A percentile compares a stretch with the other conserved stretches of the same genome.
phyloP scores from a whole-genome alignment of 2,888 invertebrate genomes.

The Sisyra terminalis region DNA sequence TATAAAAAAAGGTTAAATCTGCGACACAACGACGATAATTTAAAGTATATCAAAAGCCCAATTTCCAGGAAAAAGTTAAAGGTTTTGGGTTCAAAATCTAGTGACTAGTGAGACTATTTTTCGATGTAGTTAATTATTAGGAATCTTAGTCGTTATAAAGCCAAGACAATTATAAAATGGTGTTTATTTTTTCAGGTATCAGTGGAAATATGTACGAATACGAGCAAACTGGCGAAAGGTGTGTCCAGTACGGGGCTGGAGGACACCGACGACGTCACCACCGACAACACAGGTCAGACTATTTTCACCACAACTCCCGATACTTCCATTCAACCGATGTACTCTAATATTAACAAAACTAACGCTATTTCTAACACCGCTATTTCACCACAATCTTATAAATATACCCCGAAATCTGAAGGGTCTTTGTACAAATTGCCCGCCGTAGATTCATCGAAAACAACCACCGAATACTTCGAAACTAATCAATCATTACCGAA shows the following conservation, averaged over 20 bases:
- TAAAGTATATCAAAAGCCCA: too few species aligned
- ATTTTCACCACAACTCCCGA: conserved; percentile 22
- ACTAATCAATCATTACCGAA: conserved; percentile 1
- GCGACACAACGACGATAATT: too few species aligned
- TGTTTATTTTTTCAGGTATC: conserved; percentile 16
- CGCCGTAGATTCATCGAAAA: not conserved
- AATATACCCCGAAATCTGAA: conserved; percentile 25
- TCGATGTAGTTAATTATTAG: too few species aligned
- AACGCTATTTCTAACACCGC: conserved; percentile 10
- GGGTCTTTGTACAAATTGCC: conserved; percentile 29
- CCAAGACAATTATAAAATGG: too few species aligned
- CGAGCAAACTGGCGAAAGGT: conserved; percentile 18
- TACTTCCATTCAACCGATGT: conserved; percentile 27
- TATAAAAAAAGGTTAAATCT: too few species aligned
- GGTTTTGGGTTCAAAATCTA: too few species aligned
- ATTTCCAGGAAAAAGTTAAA: too few species aligned
- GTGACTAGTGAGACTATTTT: too few species aligned
- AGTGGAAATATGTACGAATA: conserved; percentile 27
- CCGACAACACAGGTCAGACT: conserved; percentile 22
- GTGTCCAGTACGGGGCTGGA: conserved; percentile 13
- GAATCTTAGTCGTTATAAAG: too few species aligned
- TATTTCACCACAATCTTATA: conserved; percentile 18
- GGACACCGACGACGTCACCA: conserved; percentile 28
- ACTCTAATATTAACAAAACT: conserved; percentile 33
- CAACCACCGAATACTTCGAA: conserved; percentile 16